Base-by-base conservation (phyloP, 2,888 invertebrate genomes). In the Hermodice carunculata region DNA sequence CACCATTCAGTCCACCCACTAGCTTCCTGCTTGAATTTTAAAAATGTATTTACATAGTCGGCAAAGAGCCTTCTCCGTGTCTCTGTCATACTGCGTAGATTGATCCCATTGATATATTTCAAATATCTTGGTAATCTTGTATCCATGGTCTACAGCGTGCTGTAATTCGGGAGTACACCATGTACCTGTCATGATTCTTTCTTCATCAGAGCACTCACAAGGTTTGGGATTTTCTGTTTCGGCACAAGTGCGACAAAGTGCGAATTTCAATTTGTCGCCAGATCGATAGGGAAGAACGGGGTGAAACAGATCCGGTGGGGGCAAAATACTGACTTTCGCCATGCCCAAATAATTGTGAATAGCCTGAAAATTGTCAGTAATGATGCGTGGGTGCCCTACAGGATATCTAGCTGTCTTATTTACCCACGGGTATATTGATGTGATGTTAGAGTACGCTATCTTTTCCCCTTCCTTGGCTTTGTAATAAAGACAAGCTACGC, bases 41-140 rank as follows among this genome's bases (percentile, higher is more conserved):
- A 52, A 49, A 67, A 76, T 5, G 42, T 46, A 26, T 81, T 69
- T 2, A 82, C 74, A 65, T 77, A 81, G 0, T 65, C 66, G 0
- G 72, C 57, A 64, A 83, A 83, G 8, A 82, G 42, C 3, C 63
- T n/a, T n/a, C 14, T 34, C 48, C 8, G 70, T 63, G 48, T 74
- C 31, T 42, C 79, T 81, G 40, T 79, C 67, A 75, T 79, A 82
- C n/a, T n/a, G n/a, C n/a, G n/a, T n/a, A n/a, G n/a, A n/a, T n/a
- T n/a, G n/a, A n/a, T n/a, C n/a, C n/a, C n/a, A n/a, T n/a, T n/a
- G n/a, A n/a, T n/a, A n/a, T n/a, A n/a, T n/a, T n/a, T n/a, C n/a
- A n/a, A n/a, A 24, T n/a, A 80, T 68, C 28, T 78, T 56, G 0
- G 77, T 8, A n/a, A 81, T 69, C 51, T 64, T 62, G 58, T 83